phyloP scores from a whole-genome alignment of 2,113 vertebrate genomes.

The Willisornis vidua region DNA sequence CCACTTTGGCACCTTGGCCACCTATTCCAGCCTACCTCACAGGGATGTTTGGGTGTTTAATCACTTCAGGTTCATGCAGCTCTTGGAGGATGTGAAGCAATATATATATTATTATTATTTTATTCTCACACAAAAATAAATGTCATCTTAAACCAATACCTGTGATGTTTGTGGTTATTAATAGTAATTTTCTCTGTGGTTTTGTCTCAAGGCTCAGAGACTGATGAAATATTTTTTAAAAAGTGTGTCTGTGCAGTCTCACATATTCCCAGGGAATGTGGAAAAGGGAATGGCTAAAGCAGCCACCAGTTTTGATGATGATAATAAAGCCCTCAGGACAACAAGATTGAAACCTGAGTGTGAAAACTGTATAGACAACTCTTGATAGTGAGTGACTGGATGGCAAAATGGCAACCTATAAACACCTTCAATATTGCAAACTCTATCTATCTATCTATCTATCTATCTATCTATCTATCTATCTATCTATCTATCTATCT shows the following conservation, averaged over 20 bases:
- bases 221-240: background rate
- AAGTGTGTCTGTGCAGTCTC: background rate
- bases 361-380: background rate
- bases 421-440: background rate
- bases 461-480: too few relatives aligned
- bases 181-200: background rate
- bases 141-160: background rate
- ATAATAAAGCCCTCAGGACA: background rate
- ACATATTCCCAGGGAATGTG: background rate
- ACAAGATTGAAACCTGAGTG: background rate
- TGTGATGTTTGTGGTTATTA: background rate
- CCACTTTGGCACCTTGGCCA: background rate
- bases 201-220: background rate
- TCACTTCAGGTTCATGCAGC: slow-evolving; percentile 6
- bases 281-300: background rate
- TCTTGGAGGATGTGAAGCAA: slow-evolving; percentile 14
- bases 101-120: slow-evolving; percentile 41
- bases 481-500: too few relatives aligned
- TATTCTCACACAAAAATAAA: slow-evolving; percentile 47
- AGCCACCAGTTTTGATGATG: background rate
- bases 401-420: background rate
- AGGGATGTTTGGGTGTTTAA: background rate
- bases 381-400: background rate
- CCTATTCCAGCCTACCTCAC: slow-evolving; percentile 61
- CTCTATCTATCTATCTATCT: too few relatives aligned